These are phyloP conservation scores for Mionectes macconnelli DNA, from an alignment of 2,113 vertebrate species.

Conservation along the genomic window DNA sequence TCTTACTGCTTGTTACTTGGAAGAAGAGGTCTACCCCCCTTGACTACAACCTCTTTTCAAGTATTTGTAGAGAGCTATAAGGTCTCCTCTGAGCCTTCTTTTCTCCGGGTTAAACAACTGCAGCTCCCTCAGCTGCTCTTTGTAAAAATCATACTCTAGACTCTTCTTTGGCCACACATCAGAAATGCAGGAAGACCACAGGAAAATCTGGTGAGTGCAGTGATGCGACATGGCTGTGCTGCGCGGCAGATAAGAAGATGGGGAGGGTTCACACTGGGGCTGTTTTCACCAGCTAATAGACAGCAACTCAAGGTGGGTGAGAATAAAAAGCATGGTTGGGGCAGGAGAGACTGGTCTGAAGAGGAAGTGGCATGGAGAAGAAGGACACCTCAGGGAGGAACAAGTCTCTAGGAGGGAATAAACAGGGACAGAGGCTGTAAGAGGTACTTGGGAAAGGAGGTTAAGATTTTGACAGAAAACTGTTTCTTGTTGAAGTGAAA, in stretches of 20 bases:
- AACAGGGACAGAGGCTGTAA: not conserved
- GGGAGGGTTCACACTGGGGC: not conserved
- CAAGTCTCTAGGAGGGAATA: not conserved
- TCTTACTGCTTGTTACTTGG: not conserved
- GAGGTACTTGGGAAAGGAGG: not conserved
- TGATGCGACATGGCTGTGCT: fast-evolving
- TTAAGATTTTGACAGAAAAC: not conserved
- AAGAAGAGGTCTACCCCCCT: not conserved
- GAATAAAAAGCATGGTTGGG: not conserved
- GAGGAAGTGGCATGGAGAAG: not conserved
- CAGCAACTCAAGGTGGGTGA: not conserved
- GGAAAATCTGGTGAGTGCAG: not conserved
- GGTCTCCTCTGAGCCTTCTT: not conserved
- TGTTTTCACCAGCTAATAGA: not conserved
- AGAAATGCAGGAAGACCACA: not conserved
- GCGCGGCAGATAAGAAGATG: not conserved
- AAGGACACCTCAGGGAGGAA: not conserved
- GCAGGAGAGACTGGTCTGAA: not conserved
- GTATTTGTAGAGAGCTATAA: not conserved
- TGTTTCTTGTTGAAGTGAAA: not conserved
- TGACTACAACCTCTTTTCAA: not conserved
- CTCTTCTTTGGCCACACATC: not conserved
- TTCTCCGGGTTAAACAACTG: not conserved
- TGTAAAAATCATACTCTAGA: not conserved
- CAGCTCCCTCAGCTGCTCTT: not conserved